A percentile compares a stretch with the other conserved stretches of the same genome.
These are phyloP conservation scores for Numenius arquata DNA, from an alignment of 2,113 vertebrate genomes.

Conservation along the genomic window DNA sequence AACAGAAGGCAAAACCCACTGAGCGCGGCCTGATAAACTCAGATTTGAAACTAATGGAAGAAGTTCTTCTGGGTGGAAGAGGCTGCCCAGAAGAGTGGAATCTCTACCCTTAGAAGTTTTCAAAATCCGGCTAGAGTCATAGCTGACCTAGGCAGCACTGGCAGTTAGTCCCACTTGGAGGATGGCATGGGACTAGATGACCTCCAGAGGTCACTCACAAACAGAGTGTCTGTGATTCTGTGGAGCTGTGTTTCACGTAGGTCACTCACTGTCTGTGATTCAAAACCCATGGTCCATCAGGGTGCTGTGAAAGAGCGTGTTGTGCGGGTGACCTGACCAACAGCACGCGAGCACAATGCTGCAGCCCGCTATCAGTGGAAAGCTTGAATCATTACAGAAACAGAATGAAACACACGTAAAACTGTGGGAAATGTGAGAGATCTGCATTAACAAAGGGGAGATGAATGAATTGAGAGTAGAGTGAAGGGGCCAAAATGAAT, in stretches of 20 bases:
- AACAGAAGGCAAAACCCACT: not conserved
- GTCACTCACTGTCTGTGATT: not conserved
- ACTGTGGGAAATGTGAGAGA: not conserved
- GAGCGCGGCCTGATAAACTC: not conserved
- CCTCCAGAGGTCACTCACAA: not conserved
- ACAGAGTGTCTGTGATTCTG: too few species aligned
- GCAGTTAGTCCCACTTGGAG: not conserved
- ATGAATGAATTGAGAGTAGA: rapidly evolving
- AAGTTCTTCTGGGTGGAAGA: not conserved
- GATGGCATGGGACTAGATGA: not conserved
- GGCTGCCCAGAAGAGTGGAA: not conserved
- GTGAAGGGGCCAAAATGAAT: not conserved
- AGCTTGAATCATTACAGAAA: not conserved
- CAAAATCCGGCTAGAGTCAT: not conserved
- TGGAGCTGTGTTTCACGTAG: not conserved
- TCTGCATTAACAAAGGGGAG: rapidly evolving
- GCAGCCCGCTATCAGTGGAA: rapidly evolving
- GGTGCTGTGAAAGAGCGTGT: rapidly evolving
- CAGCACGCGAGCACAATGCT: rapidly evolving
- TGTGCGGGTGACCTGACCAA: rapidly evolving
- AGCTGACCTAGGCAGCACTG: rapidly evolving
- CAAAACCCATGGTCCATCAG: rapidly evolving
- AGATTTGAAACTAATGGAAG: not conserved
- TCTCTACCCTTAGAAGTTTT: not conserved
- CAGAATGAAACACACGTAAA: not conserved